Evolutionary conservation across 2,888 invertebrate genomes (phyloP).

Genomic region (Schizotus pectinicornis): DNA sequence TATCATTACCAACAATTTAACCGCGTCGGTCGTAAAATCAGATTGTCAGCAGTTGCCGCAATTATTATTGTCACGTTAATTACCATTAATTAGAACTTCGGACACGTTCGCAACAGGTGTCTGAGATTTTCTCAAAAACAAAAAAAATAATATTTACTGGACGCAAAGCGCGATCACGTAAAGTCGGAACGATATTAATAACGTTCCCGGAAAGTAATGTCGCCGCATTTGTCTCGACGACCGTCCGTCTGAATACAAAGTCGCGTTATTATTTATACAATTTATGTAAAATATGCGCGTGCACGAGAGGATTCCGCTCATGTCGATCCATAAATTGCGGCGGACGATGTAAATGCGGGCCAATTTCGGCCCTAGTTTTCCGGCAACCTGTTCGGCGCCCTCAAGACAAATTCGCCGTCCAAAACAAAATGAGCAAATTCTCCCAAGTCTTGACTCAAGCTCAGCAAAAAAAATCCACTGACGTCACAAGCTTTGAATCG

Average conservation of each 20-base stretch:
- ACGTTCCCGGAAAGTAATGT: conserved; percentile 9
- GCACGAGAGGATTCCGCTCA: neutral
- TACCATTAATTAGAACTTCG: conserved; percentile 8
- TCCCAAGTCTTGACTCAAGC: too few relatives aligned
- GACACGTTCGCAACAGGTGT: conserved; percentile 21
- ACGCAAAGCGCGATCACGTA: conserved; percentile 11
- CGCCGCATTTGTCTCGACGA: conserved; percentile 18
- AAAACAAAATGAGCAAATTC: too few relatives aligned
- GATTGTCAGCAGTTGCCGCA: too few relatives aligned
- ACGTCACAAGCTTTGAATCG: too few relatives aligned
- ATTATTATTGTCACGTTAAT: too few relatives aligned
- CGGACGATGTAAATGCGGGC: too few relatives aligned
- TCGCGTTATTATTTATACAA: neutral
- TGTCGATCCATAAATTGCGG: conserved; percentile 2
- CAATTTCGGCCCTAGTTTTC: too few relatives aligned
- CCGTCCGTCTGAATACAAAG: conserved; percentile 15
- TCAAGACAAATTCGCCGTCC: too few relatives aligned
- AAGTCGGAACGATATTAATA: conserved; percentile 19
- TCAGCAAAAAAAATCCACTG: too few relatives aligned
- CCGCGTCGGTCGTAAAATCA: too few relatives aligned
- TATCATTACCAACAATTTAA: neutral
- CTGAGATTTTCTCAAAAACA: conserved; percentile 9
- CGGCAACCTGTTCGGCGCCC: too few relatives aligned
- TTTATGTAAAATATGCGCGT: neutral
- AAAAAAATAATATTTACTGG: conserved; percentile 17